A percentile compares a stretch with the other conserved stretches of the same genome.
Conservation (phyloP, 2,797 vertebrate species). For the Sitta carolinensis region DNA sequence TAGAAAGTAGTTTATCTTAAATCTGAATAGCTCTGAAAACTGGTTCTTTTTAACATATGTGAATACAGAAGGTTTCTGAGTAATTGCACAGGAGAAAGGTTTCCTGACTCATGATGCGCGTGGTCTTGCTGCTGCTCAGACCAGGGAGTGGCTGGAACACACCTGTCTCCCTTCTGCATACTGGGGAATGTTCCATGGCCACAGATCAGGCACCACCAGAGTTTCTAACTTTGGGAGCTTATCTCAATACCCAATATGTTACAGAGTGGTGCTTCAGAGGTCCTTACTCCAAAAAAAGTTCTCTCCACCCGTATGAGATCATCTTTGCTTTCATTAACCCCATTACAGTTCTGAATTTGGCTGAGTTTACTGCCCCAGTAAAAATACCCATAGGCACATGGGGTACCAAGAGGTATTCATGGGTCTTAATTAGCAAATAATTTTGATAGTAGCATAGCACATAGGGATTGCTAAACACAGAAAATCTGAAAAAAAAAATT, state of each 20-base stretch:
- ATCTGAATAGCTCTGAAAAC: not conserved
- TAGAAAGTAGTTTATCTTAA: not conserved
- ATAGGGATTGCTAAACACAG: not conserved
- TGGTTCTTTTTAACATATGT: not conserved
- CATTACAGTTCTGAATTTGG: not conserved
- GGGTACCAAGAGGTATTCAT: not conserved
- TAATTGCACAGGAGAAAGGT: not conserved
- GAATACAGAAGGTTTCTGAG: accelerated
- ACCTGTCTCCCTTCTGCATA: not conserved
- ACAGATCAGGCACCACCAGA: not conserved
- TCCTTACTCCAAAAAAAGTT: not conserved
- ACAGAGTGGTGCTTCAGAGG: not conserved
- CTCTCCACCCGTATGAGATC: not conserved
- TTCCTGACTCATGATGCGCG: not conserved
- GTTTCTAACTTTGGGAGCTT: not conserved
- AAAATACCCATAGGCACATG: not conserved
- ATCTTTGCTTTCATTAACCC: not conserved
- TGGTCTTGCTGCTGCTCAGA: not conserved
- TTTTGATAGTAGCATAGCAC: not conserved
- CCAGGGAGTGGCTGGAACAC: not conserved
- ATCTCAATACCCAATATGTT: not conserved
- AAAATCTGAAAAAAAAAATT: not conserved
- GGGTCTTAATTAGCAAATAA: not conserved
- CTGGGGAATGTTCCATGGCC: not conserved
- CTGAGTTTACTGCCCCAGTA: not conserved